Conservation (phyloP, 1,140 invertebrate species). For the Temnothorax curvispinosus region DNA sequence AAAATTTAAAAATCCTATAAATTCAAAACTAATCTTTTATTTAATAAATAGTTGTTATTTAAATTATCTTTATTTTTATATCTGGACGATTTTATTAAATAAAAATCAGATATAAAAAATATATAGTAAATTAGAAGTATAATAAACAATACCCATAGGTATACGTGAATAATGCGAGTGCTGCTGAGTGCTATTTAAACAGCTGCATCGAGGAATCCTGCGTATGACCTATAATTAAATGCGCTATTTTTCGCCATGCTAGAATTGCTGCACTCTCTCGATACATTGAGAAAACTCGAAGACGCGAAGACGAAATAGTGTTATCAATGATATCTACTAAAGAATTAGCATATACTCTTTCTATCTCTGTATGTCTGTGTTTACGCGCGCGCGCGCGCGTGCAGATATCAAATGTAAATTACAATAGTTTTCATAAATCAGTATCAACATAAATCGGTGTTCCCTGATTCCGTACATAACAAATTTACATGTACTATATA, state of each 20-base stretch:
- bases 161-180: no score
- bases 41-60: not conserved
- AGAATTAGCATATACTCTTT: not conserved
- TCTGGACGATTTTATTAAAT: not conserved
- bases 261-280: slow-evolving; percentile 9
- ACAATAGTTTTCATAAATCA: no score
- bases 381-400: no score
- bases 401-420: no score
- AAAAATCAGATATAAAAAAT: not conserved
- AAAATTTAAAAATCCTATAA: not conserved
- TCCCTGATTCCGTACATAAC: no score
- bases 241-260: slow-evolving; percentile 65
- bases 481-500: not conserved
- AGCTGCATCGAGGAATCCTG: slow-evolving; percentile 38
- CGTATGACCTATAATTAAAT: slow-evolving; percentile 66
- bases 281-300: not conserved
- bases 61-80: not conserved
- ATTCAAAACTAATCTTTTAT: not conserved
- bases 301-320: not conserved
- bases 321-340: not conserved
- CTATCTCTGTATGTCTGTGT: not conserved
- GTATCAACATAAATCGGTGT: no score
- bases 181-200: slow-evolving; percentile 41
- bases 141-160: no score
- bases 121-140: not conserved